Percentiles rank a stretch among this genome's conserved stretches.
Conservation (phyloP, 2,888 invertebrate species). For the Drosophila limbata region DNA sequence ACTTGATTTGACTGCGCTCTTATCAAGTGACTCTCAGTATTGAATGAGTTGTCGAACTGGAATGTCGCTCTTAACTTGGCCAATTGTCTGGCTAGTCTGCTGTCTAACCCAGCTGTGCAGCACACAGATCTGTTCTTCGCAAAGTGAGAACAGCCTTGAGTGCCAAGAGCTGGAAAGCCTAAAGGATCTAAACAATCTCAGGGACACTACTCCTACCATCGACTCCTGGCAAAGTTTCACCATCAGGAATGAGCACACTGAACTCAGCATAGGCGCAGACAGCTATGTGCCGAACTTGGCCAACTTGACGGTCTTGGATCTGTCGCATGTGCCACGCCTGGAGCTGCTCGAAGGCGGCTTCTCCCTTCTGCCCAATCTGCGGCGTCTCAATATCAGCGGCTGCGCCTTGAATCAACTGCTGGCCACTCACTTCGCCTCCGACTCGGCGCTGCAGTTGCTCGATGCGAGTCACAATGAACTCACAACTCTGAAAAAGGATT, state of each 20-base stretch:
- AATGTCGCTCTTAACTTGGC: constrained; percentile 50
- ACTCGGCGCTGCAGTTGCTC: constrained; percentile 66
- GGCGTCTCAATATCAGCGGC: constrained; percentile 76
- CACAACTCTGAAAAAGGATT: constrained; percentile 51
- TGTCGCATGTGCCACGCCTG: constrained; percentile 73
- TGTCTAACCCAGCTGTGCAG: not conserved
- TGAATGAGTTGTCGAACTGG: constrained; percentile 36
- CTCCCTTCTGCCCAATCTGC: constrained; percentile 66
- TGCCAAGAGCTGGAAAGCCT: constrained; percentile 64
- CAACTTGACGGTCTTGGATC: constrained; percentile 65
- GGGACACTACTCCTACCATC: constrained; percentile 5
- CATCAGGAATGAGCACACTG: constrained; percentile 55
- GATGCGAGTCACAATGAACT: constrained; percentile 82
- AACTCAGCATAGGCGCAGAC: constrained; percentile 53
- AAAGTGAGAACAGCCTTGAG: constrained; percentile 39
- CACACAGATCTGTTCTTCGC: constrained; percentile 44
- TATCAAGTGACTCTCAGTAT: constrained; percentile 52
- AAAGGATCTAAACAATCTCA: constrained; percentile 44
- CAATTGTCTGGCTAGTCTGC: constrained; percentile 41
- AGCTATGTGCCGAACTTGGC: constrained; percentile 25
- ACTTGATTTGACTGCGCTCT: constrained; percentile 54
- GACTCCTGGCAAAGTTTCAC: constrained; percentile 55
- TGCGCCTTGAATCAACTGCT: constrained; percentile 64
- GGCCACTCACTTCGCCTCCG: constrained; percentile 58
- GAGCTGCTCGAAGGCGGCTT: constrained; percentile 70